A percentile compares a stretch with the other conserved stretches of the same genome.
phyloP scores from a whole-genome alignment of 2,797 vertebrate genomes.

The Moxostoma hubbsi region DNA sequence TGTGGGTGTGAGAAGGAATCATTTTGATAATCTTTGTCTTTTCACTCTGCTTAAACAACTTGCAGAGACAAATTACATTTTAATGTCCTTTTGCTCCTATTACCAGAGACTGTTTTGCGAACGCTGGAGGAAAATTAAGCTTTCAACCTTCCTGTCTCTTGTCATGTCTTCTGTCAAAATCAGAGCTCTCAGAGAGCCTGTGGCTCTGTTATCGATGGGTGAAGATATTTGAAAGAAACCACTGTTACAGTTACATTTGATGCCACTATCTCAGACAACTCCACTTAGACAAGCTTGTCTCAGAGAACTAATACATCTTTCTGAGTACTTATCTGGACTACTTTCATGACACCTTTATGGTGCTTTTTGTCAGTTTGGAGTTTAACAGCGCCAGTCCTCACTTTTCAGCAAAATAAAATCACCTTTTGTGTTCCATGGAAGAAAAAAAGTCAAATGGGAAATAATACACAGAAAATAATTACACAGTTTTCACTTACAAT shows the following conservation, averaged over 20 bases:
- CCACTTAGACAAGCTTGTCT: neutral
- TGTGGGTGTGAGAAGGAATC: conserved; percentile 42
- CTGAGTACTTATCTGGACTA: too few species aligned
- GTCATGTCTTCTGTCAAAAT: conserved; percentile 59
- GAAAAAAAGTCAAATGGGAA: too few species aligned
- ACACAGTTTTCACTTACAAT: too few species aligned
- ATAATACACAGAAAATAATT: too few species aligned
- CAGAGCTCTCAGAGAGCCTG: conserved; percentile 41
- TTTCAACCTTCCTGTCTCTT: conserved; percentile 63
- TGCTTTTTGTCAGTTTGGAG: too few species aligned
- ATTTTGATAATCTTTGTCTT: conserved; percentile 66
- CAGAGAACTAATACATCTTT: too few species aligned
- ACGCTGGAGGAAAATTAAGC: conserved; percentile 60
- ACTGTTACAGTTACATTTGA: conserved; percentile 13
- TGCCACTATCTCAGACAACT: neutral
- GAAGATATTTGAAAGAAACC: conserved; percentile 3
- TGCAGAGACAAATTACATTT: conserved; percentile 72
- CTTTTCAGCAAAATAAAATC: too few species aligned
- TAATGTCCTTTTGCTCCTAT: conserved; percentile 72
- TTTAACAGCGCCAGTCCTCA: too few species aligned
- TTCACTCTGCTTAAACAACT: conserved; percentile 67
- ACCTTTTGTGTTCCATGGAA: too few species aligned
- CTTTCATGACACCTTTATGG: too few species aligned
- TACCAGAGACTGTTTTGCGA: conserved; percentile 58
- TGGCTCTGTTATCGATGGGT: neutral